Conservation (phyloP, 2,888 invertebrate species). For the Erebia ligea region DNA sequence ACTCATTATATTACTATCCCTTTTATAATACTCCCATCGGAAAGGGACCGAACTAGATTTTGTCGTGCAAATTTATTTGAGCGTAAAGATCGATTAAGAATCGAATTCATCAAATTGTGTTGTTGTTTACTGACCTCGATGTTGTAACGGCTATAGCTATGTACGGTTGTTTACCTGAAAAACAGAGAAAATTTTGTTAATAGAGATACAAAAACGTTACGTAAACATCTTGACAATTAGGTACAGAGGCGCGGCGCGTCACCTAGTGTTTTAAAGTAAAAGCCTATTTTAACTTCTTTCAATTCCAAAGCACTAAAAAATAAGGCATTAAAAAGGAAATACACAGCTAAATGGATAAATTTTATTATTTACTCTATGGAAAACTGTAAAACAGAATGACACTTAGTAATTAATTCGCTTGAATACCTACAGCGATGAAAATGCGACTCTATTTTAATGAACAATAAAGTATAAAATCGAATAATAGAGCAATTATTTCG, state of each 20-base stretch:
- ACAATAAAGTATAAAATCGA: slow-evolving; percentile 5
- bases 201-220: background rate
- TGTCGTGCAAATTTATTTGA: too few species aligned
- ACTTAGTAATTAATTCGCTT: slow-evolving; percentile 25
- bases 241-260: too few species aligned
- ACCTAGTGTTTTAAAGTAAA: too few species aligned
- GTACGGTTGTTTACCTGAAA: slow-evolving; percentile 66
- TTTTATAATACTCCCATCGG: too few species aligned
- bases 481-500: slow-evolving; percentile 11
- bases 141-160: slow-evolving; percentile 8
- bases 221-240: too few species aligned
- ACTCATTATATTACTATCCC: too few species aligned
- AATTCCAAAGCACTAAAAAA: background rate
- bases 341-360: background rate
- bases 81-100: too few species aligned
- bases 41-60: too few species aligned
- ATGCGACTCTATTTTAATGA: slow-evolving; percentile 1
- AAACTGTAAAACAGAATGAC: slow-evolving; percentile 26
- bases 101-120: background rate
- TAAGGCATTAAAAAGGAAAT: background rate
- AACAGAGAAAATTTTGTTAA: slow-evolving; percentile 19
- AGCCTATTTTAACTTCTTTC: background rate
- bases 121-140: slow-evolving; percentile 53
- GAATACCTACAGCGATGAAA: background rate
- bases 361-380: slow-evolving; percentile 6